Evolutionary conservation across 2,797 vertebrate species (phyloP).

Genomic region (Zalophus californianus): DNA sequence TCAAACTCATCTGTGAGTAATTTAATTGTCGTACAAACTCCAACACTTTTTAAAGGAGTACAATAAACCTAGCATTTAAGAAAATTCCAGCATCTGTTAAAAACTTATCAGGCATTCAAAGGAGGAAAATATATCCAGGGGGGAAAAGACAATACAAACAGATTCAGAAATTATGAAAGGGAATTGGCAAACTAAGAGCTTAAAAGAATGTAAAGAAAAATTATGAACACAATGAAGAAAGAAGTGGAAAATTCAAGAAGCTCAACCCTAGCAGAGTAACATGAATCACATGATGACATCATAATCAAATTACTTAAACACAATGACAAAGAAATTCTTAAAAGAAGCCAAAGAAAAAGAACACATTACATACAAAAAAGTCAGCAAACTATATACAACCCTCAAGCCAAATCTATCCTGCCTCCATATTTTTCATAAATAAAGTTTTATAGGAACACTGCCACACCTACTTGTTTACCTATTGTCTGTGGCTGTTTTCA

Average conservation of each 20-base stretch:
- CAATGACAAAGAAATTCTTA: not conserved
- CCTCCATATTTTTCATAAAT: not conserved
- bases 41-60: not conserved
- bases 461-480: not conserved
- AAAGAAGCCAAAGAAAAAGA: slow-evolving; percentile 14
- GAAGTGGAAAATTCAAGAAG: not conserved
- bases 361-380: not conserved
- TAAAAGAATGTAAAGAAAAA: slow-evolving; percentile 38
- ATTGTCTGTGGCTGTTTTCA: not conserved
- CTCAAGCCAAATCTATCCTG: not conserved
- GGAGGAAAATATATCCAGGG: not conserved
- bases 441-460: not conserved
- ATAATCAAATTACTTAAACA: not conserved
- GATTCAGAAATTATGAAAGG: not conserved
- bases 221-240: not conserved
- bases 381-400: not conserved
- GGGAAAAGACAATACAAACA: not conserved
- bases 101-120: slow-evolving; percentile 29
- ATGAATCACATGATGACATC: not conserved
- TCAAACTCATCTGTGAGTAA: not conserved
- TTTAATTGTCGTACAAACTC: slow-evolving; percentile 14
- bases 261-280: not conserved
- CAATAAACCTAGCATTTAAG: not conserved
- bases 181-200: not conserved
- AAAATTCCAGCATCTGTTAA: slow-evolving; percentile 1